Evolutionary conservation across 2,113 vertebrate genomes (phyloP), one percentile per base, ranked within the genome.

Genomic region (Nycticryphes semicollaris): DNA sequence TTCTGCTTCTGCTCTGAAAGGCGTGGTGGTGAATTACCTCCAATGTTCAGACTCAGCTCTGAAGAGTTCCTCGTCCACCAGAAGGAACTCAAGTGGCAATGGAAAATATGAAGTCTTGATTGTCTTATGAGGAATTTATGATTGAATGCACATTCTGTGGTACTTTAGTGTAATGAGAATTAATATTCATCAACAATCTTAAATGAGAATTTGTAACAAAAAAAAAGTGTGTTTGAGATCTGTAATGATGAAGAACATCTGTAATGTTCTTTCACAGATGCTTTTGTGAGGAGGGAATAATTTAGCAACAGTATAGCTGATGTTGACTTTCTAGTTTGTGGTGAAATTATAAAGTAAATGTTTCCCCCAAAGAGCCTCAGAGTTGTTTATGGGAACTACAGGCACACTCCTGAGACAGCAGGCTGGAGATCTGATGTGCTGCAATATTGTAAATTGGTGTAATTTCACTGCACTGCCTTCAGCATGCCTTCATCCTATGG

Each of bases 231-330:
- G 73, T 84, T 91, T 81, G 87, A 88, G 48, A 13, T 90, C 57
- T 68, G 78, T 84, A 84, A 86, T 51, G 77, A 67, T 87, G 17
- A 54, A 54, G 53, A 54, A 54, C 53, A 54, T 54, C 53, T 54
- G 53, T 54, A 70, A 95, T 75, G 48, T 59, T 88, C 64, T 53
- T 77, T 67, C 77, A 89, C 94, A 90, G 93, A 90, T 96, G 91
- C 87, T 83, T 90, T 90, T 82, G 87, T 73, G 81, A 87, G 43
- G 24, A 9, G 90, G 74, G 68, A 87, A 62, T 87, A 83, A 80
- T 89, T 93, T 39, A 51, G 51, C 79, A 87, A 33, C 59, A 15
- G 79, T 79, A 63, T 69, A 93, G 84, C 79, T 87, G 90, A 63
- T 86, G 73, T 37, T 83, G 72, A 9, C 51, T 90, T 81, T 94